A percentile compares a stretch with the other conserved stretches of the same genome.
Conservation (phyloP, 1,140 invertebrate genomes). For the Gryllus bimaculatus region DNA sequence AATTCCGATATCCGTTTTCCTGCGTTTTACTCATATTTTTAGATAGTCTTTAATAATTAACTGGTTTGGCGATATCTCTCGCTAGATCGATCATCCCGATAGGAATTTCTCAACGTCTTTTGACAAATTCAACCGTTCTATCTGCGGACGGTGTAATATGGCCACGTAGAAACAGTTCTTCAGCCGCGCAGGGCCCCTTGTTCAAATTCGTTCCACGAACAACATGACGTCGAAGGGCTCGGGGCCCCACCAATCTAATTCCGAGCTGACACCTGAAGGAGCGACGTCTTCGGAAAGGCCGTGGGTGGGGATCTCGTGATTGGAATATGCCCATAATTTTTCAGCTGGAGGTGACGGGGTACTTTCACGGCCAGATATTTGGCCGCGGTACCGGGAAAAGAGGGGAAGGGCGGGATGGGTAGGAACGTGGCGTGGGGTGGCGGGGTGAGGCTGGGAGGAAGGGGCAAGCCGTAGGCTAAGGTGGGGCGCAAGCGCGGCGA, state of each 20-base stretch:
- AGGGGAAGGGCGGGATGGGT: too few relatives aligned
- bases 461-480: too few relatives aligned
- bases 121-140: background rate
- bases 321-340: background rate
- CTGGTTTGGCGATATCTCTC: too few relatives aligned
- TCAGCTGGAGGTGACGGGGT: background rate
- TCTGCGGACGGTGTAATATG: background rate
- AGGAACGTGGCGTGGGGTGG: too few relatives aligned
- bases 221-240: background rate
- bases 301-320: background rate
- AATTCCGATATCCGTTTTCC: too few relatives aligned
- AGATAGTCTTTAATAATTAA: too few relatives aligned
- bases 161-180: conserved; percentile 1
- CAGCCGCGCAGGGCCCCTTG: background rate
- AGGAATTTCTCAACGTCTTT: background rate
- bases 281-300: background rate
- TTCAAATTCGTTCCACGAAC: background rate
- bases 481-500: too few relatives aligned
- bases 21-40: too few relatives aligned
- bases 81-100: background rate
- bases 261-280: background rate
- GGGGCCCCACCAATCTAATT: background rate
- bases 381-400: too few relatives aligned
- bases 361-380: background rate
- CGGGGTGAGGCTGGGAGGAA: too few relatives aligned